These are phyloP conservation scores for Arothron firmamentum DNA, from an alignment of 2,113 vertebrate species.

Conservation along the genomic window DNA sequence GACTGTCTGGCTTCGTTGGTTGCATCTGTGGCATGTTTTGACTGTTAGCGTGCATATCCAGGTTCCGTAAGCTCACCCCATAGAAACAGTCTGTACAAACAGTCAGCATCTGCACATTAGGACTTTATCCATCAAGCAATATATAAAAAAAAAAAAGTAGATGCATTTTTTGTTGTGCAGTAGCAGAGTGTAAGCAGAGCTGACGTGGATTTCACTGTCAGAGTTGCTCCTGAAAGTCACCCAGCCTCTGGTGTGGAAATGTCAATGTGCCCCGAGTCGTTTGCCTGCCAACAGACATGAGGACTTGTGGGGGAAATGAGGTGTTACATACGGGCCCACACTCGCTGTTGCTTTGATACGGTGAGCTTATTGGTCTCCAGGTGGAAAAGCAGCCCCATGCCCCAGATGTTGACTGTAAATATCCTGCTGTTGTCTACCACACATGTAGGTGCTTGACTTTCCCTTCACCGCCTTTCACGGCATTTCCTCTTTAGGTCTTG, in stretches of 20 bases:
- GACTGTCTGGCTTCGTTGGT: too few relatives aligned
- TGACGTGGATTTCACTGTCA: slow-evolving; percentile 37
- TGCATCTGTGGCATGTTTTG: too few relatives aligned
- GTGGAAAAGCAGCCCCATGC: slow-evolving; percentile 47
- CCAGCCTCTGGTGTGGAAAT: slow-evolving; percentile 56
- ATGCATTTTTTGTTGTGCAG: background rate
- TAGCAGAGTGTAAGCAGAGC: slow-evolving; percentile 1
- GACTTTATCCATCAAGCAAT: too few relatives aligned
- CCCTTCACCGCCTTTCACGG: slow-evolving; percentile 32
- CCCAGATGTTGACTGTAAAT: slow-evolving; percentile 68
- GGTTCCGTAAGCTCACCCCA: too few relatives aligned
- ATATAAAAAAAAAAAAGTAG: too few relatives aligned
- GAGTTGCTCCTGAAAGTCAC: slow-evolving; percentile 45
- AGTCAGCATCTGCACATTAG: too few relatives aligned
- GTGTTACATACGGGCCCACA: slow-evolving; percentile 60
- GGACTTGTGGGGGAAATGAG: slow-evolving; percentile 68
- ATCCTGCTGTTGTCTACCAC: slow-evolving; percentile 51
- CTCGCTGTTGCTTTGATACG: slow-evolving; percentile 68
- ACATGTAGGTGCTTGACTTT: slow-evolving; percentile 48
- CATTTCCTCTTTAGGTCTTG: slow-evolving; percentile 19
- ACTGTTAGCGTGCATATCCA: too few relatives aligned
- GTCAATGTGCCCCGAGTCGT: slow-evolving; percentile 63
- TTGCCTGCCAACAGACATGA: slow-evolving; percentile 64
- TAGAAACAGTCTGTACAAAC: too few relatives aligned
- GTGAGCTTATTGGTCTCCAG: slow-evolving; percentile 54